Conservation (phyloP, 2,888 invertebrate genomes). For the Phalera bucephala region DNA sequence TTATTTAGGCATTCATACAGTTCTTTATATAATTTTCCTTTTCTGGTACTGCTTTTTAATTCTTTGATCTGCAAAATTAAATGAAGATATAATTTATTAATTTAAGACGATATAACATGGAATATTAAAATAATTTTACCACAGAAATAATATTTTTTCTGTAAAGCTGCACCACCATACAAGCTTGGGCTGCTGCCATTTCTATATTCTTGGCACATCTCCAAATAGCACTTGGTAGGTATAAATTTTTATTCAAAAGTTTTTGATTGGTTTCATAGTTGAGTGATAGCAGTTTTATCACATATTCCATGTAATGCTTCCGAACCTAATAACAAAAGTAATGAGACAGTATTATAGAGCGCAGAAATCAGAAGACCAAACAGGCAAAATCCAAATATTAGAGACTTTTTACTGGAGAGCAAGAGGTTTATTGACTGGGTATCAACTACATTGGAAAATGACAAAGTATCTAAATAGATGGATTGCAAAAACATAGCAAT, state of each 20-base stretch:
- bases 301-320: slow-evolving; percentile 73
- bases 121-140: slow-evolving; percentile 38
- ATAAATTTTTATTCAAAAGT: slow-evolving; percentile 63
- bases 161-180: slow-evolving; percentile 73
- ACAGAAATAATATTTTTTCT: slow-evolving; percentile 58
- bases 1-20: slow-evolving; percentile 58
- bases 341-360: too few species aligned
- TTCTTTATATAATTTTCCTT: slow-evolving; percentile 57
- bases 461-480: too few species aligned
- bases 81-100: too few species aligned
- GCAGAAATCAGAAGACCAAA: too few species aligned
- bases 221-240: slow-evolving; percentile 75
- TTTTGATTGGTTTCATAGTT: slow-evolving; percentile 72
- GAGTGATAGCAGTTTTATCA: slow-evolving; percentile 60
- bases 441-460: too few species aligned
- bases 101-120: too few species aligned
- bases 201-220: slow-evolving; percentile 73
- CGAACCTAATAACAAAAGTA: slow-evolving; percentile 58
- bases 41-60: slow-evolving; percentile 62
- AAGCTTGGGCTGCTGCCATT: slow-evolving; percentile 64
- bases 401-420: too few species aligned
- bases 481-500: too few species aligned
- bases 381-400: too few species aligned
- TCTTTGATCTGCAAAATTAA: slow-evolving; percentile 55
- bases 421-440: too few species aligned